These are phyloP conservation scores for Manacus vitellinus DNA, from an alignment of 2,113 vertebrate species.

Conservation along the genomic window DNA sequence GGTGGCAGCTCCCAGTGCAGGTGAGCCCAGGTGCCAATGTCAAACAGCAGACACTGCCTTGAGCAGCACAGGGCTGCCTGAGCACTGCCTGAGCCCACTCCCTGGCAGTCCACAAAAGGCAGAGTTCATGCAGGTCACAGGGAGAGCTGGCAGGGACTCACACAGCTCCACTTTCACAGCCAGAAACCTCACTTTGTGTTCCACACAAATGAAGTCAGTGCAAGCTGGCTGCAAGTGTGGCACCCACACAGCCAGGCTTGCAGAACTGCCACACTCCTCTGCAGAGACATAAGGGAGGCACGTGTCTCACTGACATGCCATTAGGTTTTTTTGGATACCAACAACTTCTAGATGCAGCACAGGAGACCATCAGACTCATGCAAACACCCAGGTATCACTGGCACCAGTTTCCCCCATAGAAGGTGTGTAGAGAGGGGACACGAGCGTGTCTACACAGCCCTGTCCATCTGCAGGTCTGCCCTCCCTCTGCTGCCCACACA, in stretches of 20 bases:
- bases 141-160: not conserved
- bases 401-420: rapidly evolving
- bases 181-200: not conserved
- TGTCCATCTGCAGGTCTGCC: not conserved
- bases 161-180: not conserved
- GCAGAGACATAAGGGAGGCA: not conserved
- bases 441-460: rapidly evolving
- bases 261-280: not conserved
- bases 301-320: rapidly evolving
- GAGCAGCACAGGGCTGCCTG: not conserved
- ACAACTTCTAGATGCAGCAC: not conserved
- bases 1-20: not conserved
- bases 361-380: not conserved
- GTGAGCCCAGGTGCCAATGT: rapidly evolving
- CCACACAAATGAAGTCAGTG: not conserved
- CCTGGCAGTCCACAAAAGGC: rapidly evolving
- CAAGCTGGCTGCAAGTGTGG: not conserved
- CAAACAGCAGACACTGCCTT: rapidly evolving
- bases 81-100: rapidly evolving
- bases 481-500: rapidly evolving
- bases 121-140: not conserved
- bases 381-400: not conserved
- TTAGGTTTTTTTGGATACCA: not conserved
- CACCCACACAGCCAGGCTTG: not conserved
- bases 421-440: not conserved